phyloP scores from a whole-genome alignment of 2,888 invertebrate genomes.

The Trichopoda pennipes region DNA sequence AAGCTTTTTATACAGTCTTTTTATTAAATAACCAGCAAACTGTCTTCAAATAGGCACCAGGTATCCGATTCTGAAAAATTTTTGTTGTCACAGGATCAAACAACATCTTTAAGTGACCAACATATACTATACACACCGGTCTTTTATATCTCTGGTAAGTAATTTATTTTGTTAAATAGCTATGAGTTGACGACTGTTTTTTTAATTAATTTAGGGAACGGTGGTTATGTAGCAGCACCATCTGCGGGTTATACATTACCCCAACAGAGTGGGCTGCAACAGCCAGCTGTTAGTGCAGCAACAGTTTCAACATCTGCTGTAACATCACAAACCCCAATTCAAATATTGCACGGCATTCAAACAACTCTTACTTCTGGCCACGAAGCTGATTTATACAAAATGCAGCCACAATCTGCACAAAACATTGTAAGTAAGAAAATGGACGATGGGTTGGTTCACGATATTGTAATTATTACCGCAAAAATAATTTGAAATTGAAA shows the following conservation, averaged over 20 bases:
- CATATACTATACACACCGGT: conserved; percentile 60
- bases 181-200: background rate
- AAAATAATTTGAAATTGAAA: too few relatives aligned
- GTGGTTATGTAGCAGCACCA: conserved; percentile 81
- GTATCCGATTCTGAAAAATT: conserved; percentile 50
- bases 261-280: conserved; percentile 74
- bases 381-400: conserved; percentile 76
- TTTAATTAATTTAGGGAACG: conserved; percentile 71
- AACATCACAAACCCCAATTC: conserved; percentile 71
- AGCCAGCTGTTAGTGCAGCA: conserved; percentile 49
- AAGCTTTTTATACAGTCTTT: conserved; percentile 38
- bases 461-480: too few relatives aligned
- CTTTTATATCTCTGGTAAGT: conserved; percentile 62
- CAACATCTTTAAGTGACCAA: conserved; percentile 32
- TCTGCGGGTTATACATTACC: conserved; percentile 75
- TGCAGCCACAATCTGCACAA: conserved; percentile 79
- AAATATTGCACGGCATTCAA: conserved; percentile 77
- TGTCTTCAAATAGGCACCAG: conserved; percentile 60
- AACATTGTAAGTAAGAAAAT: conserved; percentile 75
- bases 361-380: conserved; percentile 76
- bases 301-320: conserved; percentile 28
- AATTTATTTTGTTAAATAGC: background rate
- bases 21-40: conserved; percentile 54
- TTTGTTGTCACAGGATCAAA: conserved; percentile 23
- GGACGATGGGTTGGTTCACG: too few relatives aligned